phyloP scores from a whole-genome alignment of 2,888 invertebrate genomes.

The Epinotia nisella region DNA sequence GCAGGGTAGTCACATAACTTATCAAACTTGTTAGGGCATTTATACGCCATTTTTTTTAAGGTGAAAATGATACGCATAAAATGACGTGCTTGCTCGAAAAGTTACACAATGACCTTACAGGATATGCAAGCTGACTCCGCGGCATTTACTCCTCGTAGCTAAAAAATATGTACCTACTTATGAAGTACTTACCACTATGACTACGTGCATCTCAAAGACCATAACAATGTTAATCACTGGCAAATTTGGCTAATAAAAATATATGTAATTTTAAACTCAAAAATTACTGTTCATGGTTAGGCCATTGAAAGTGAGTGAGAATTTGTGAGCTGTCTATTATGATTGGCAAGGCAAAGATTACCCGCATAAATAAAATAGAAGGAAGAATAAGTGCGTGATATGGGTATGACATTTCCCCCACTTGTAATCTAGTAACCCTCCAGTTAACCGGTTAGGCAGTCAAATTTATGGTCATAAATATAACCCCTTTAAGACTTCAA shows the following conservation, averaged over 20 bases:
- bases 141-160: not conserved
- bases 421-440: not conserved
- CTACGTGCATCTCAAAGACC: not conserved
- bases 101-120: too few relatives aligned
- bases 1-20: too few relatives aligned
- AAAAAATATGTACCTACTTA: not conserved
- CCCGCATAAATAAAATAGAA: not conserved
- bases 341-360: not conserved
- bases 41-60: too few relatives aligned
- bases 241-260: not conserved
- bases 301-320: too few relatives aligned
- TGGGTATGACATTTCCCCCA: conserved; percentile 1
- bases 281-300: too few relatives aligned
- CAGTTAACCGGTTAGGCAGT: not conserved
- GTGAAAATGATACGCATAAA: too few relatives aligned
- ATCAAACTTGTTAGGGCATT: too few relatives aligned
- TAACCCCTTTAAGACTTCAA: not conserved
- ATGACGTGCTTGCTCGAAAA: too few relatives aligned
- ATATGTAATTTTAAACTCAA: too few relatives aligned
- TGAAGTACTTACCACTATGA: not conserved
- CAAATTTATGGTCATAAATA: not conserved
- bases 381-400: conserved; percentile 7
- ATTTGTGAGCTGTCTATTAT: not conserved
- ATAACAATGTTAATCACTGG: not conserved
- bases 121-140: too few relatives aligned